These are phyloP conservation scores for Meda fulgida DNA, from an alignment of 2,797 vertebrate species.

Conservation along the genomic window DNA sequence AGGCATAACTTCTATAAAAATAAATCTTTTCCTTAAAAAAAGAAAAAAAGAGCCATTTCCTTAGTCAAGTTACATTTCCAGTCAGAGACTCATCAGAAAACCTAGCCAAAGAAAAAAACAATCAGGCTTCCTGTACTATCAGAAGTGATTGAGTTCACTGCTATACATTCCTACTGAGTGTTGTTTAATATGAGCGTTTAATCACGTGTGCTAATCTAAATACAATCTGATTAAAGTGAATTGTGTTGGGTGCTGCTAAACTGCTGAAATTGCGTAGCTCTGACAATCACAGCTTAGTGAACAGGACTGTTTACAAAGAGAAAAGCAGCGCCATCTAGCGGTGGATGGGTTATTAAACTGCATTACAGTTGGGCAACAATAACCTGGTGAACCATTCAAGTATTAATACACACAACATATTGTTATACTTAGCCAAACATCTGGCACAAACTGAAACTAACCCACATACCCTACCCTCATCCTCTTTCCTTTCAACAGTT, in stretches of 20 bases:
- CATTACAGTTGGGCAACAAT: background rate
- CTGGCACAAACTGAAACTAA: background rate
- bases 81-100: background rate
- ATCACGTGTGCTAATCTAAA: conserved; percentile 42
- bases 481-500: background rate
- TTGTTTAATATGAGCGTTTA: background rate
- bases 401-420: background rate
- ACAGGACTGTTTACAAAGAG: background rate
- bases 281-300: background rate
- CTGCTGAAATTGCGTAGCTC: background rate
- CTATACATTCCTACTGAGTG: background rate
- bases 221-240: conserved; percentile 47
- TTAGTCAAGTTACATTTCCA: conserved; percentile 22
- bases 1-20: background rate
- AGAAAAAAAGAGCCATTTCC: background rate
- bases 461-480: background rate
- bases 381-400: background rate
- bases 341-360: background rate
- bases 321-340: conserved; percentile 4
- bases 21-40: background rate
- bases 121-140: conserved; percentile 6
- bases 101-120: background rate
- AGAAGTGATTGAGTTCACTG: conserved; percentile 1
- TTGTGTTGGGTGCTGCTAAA: background rate
- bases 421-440: background rate